Conservation (phyloP, 2,888 invertebrate genomes). For the Stenolophus ochropezus region DNA sequence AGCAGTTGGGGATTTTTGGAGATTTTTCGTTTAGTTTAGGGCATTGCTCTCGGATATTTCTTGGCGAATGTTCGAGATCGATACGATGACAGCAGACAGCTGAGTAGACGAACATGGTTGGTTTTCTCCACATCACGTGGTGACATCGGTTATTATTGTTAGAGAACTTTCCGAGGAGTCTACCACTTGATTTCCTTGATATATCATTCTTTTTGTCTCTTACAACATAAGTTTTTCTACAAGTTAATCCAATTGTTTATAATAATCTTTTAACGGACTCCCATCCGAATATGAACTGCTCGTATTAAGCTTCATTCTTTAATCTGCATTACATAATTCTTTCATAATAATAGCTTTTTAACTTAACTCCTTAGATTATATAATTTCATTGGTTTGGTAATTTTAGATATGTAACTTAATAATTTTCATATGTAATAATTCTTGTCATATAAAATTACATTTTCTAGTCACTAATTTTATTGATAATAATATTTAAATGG, state of each 20-base stretch:
- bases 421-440: too few species aligned
- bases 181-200: conserved; percentile 50
- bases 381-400: too few species aligned
- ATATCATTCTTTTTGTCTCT: conserved; percentile 11
- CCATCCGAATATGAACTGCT: too few species aligned
- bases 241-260: not conserved
- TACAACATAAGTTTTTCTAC: not conserved
- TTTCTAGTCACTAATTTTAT: too few species aligned
- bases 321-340: too few species aligned
- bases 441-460: too few species aligned
- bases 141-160: conserved; percentile 53
- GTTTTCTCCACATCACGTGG: conserved; percentile 55
- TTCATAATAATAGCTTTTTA: too few species aligned
- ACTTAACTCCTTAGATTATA: too few species aligned
- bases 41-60: conserved; percentile 55
- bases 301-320: too few species aligned
- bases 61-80: conserved; percentile 49
- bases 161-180: conserved; percentile 34
- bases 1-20: not conserved
- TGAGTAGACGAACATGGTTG: conserved; percentile 34
- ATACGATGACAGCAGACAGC: conserved; percentile 58
- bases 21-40: not conserved
- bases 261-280: too few species aligned
- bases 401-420: too few species aligned
- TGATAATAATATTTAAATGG: too few species aligned